phyloP scores from a whole-genome alignment of 2,888 invertebrate species.

The Bugula neritina region DNA sequence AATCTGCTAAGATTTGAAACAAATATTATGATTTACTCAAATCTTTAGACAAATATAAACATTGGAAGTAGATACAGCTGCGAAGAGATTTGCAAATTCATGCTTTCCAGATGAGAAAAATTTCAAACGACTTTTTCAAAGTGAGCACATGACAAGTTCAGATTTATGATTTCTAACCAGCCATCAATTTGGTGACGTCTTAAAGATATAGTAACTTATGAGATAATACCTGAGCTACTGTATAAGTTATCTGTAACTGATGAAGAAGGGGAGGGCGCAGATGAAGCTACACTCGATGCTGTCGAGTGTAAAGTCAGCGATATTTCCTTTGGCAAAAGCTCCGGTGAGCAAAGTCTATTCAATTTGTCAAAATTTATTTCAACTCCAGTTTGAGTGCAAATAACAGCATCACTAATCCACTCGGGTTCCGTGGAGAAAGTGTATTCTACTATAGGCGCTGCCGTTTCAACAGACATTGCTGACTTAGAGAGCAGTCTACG shows the following conservation, averaged over 20 bases:
- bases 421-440: slow-evolving; percentile 3
- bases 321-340: neutral
- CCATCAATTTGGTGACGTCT: too few species aligned
- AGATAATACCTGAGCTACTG: neutral
- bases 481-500: neutral
- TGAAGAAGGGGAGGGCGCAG: neutral
- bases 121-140: too few species aligned
- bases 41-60: too few species aligned
- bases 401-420: neutral
- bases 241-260: neutral
- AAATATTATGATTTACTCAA: too few species aligned
- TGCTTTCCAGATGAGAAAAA: too few species aligned
- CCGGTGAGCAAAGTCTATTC: neutral
- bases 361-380: slow-evolving; percentile 5
- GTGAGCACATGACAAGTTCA: too few species aligned
- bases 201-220: too few species aligned
- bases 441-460: neutral
- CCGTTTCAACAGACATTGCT: neutral
- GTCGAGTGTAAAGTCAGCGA: neutral
- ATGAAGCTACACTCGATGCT: neutral
- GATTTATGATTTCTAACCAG: too few species aligned
- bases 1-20: too few species aligned
- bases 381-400: neutral
- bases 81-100: too few species aligned
- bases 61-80: too few species aligned